These are phyloP conservation scores for Erynnis tages DNA, from an alignment of 2,888 invertebrate genomes.

Conservation along the genomic window DNA sequence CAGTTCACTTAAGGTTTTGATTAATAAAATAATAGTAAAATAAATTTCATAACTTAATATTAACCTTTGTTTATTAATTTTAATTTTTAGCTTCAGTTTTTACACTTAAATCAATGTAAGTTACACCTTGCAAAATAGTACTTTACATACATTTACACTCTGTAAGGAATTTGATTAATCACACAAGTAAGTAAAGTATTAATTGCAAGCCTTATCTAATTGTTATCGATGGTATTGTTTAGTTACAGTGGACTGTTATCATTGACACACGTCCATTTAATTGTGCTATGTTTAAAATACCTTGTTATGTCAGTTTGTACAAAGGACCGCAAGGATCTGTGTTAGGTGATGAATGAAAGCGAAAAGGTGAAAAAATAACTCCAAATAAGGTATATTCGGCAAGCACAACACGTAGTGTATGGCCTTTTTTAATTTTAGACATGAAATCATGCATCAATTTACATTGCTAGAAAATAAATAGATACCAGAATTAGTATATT, in stretches of 20 bases:
- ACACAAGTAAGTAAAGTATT: too few species aligned
- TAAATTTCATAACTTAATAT: constrained; percentile 22
- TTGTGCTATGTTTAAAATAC: constrained; percentile 65
- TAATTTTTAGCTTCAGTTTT: constrained; percentile 8
- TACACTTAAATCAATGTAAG: not conserved
- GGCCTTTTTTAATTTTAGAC: constrained; percentile 63
- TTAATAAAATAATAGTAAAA: constrained; percentile 27
- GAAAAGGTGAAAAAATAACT: constrained; percentile 51
- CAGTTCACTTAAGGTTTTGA: constrained; percentile 46
- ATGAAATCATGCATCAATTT: constrained; percentile 68
- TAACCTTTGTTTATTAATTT: constrained; percentile 17
- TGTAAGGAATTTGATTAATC: too few species aligned
- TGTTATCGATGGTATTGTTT: constrained; percentile 3
- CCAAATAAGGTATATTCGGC: constrained; percentile 64
- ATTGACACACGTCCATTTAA: constrained; percentile 42
- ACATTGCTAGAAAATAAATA: constrained; percentile 61
- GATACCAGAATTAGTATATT: constrained; percentile 56
- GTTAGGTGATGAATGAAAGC: constrained; percentile 76
- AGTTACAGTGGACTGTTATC: constrained; percentile 47
- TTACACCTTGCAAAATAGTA: too few species aligned
- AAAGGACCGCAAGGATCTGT: constrained; percentile 68
- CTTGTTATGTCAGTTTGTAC: constrained; percentile 69
- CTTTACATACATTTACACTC: too few species aligned
- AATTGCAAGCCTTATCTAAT: not conserved
- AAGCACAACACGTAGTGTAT: constrained; percentile 59